Evolutionary conservation across 1,140 invertebrate species (phyloP), one percentile per base, ranked within the genome.

Genomic region (Myzus persicae): DNA sequence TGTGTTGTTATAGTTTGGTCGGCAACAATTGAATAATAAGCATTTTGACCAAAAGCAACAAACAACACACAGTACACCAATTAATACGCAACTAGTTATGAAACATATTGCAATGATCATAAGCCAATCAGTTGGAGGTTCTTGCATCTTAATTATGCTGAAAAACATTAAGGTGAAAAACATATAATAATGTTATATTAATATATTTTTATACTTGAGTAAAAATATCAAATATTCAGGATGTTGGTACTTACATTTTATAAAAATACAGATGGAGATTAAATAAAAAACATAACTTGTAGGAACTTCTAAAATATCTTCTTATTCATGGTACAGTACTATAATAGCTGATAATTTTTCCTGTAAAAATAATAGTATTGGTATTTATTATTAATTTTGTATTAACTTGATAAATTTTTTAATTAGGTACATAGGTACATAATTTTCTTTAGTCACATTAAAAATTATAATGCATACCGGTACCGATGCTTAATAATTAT

Each of bases 31-130:
- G 81, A 44, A 93, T 40, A 93, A 36, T 85, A 84, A 84, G 51
- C 91, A 93, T 93, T 93, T 93, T 5, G 91, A 93, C 91, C 91
- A 93, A 54, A 93, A 93, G 42, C 91, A 93, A 84, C 91, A 93
- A 38, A 93, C 46, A 31, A 93, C 44, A 42, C 76, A 85, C 6
- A 84, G 36, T 84, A 93, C 0, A 22, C 81, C 91, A 31, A 84
- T 48, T 42, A 93, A 38, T n/a, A 93, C 84, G 22, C 91, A 93
- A 31, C 81, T 51, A 38, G 42, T 82, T 48, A 93, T 93, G 18
- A 93, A 82, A 85, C 46, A 51, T 51, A 93, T 93, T 93, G n/a
- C 67, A 26, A 93, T 40, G 5, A 93, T 84, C 91, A 93, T 93
- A 51, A 93, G 91, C 91, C 91, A 93, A 93, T 93, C 91, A 40